Percentiles rank a stretch among this genome's conserved stretches.
Conservation (phyloP, 2,888 invertebrate genomes). For the Machimus rusticus region DNA sequence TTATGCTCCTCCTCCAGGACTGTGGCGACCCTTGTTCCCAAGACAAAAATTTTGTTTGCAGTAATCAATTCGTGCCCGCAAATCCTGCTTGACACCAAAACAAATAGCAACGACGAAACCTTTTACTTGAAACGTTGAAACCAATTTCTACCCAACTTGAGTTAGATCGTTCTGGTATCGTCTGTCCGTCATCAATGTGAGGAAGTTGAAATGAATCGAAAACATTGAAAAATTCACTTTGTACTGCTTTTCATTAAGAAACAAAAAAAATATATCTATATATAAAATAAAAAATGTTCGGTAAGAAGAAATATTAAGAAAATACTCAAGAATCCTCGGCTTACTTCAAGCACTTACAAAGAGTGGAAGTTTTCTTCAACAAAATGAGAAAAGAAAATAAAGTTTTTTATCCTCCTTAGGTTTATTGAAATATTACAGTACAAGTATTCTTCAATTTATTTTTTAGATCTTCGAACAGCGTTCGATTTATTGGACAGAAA, state of each 20-base stretch:
- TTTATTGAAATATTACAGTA: neutral
- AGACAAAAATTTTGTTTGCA: neutral
- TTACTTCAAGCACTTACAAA: neutral
- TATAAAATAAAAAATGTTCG: neutral
- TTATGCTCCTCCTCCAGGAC: neutral
- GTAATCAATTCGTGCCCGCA: neutral
- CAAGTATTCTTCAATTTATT: conserved; percentile 39
- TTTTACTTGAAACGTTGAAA: neutral
- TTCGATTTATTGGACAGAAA: conserved; percentile 80
- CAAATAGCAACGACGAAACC: neutral
- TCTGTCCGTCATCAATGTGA: neutral
- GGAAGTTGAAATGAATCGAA: neutral
- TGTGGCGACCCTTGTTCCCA: neutral
- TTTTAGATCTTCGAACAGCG: conserved; percentile 78
- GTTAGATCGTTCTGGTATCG: neutral
- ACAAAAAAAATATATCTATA: neutral
- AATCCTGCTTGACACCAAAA: neutral
- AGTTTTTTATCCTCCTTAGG: neutral
- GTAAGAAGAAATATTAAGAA: neutral
- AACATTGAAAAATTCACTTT: neutral
- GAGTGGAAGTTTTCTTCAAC: neutral
- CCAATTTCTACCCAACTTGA: neutral
- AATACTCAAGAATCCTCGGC: neutral
- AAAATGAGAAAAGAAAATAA: neutral
- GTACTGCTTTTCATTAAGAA: neutral